Evolutionary conservation across 2,888 invertebrate genomes (phyloP), one percentile per base, ranked within the genome.

Genomic region (Parnassius glacialis): DNA sequence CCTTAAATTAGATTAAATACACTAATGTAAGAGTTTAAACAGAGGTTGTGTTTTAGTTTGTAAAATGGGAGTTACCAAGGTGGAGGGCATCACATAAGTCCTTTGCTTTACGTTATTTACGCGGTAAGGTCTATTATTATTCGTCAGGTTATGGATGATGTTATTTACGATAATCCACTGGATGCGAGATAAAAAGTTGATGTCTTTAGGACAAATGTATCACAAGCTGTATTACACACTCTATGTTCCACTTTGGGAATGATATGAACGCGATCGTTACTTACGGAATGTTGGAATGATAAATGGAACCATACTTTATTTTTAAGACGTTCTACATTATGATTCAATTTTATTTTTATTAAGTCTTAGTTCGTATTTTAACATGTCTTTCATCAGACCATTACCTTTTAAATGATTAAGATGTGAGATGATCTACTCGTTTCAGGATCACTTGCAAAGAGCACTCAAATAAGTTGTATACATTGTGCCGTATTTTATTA

Each of bases 41-140:
- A 54, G 56, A 54, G 57, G 62, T 57, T 54, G 65, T 79, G 68
- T 81, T 91, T 80, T 92, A 92, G 92, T 90, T 81, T 83, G 80
- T 92, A 79, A 91, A 85, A 79, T 92, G 92, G 92, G 84, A 85
- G 82, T 83, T 90, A 73, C 88, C 88, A 73, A 84, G 92, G 74
- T 92, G 92, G 92, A 87, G 92, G 70, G 87, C 90, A 69, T 92
- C 91, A 69, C 87, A 89, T 85, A 92, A 88, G 80, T 85, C 84
- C 74, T 83, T 85, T 83, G 83, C 85, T 69, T 88, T 82, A 76
- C 82, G 86, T 76, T 75, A 77, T 70, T 78, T 87, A 72, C 87
- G 86, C 82, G 83, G 78, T 79, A 86, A 92, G 92, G 92, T 92
- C 80, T 86, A 88, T 88, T 79, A 34, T 16, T 63, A 44, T 63